These are phyloP conservation scores for Platalea minor DNA, from an alignment of 2,797 vertebrate genomes.

Conservation along the genomic window DNA sequence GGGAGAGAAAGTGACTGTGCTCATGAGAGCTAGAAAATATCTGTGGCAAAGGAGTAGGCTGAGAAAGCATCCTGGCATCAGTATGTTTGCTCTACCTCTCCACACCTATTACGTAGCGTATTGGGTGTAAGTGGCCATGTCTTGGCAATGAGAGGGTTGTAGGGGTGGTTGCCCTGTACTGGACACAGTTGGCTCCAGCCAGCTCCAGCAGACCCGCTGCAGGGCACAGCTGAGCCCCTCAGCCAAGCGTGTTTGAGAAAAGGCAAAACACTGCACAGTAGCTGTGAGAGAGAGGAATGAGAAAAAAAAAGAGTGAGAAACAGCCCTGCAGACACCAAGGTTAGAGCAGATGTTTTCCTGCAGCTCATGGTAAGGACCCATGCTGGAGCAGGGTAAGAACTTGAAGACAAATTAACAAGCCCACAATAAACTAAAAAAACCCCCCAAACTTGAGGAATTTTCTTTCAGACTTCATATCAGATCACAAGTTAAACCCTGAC, in stretches of 20 bases:
- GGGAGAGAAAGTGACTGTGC: background rate
- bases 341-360: background rate
- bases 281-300: background rate
- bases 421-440: background rate
- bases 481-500: background rate
- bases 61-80: background rate
- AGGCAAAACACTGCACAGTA: background rate
- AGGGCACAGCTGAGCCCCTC: background rate
- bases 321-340: background rate
- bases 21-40: background rate
- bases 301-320: background rate
- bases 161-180: background rate
- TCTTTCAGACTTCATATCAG: background rate
- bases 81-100: background rate
- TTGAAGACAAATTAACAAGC: background rate
- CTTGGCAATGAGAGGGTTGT: background rate
- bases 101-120: accelerated
- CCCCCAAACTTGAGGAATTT: background rate
- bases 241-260: background rate
- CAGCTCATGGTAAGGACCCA: background rate
- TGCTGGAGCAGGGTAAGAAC: background rate
- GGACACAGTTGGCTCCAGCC: background rate
- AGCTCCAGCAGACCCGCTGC: background rate
- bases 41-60: background rate
- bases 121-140: background rate